A percentile compares a stretch with the other conserved stretches of the same genome.
phyloP scores from a whole-genome alignment of 2,888 invertebrate species.

The Odontothrips loti region DNA sequence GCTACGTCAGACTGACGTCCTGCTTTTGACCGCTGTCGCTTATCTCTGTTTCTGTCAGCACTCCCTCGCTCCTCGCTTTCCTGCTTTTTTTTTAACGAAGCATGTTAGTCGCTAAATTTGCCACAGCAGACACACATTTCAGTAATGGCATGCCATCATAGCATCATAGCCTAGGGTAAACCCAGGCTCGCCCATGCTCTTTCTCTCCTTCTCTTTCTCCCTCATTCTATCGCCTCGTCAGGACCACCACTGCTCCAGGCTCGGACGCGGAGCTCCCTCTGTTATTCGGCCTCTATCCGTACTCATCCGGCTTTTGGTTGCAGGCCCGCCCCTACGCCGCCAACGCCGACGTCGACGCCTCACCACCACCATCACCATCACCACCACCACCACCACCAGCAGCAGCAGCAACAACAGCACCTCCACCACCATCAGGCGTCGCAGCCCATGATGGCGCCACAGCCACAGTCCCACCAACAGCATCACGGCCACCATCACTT shows the following conservation, averaged over 20 bases:
- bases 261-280: not conserved
- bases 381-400: not conserved
- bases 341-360: not conserved
- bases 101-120: not conserved
- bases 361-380: not conserved
- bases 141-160: not conserved
- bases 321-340: not conserved
- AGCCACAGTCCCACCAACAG: not conserved
- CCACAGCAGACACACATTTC: not conserved
- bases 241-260: not conserved
- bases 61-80: no score
- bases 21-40: no score
- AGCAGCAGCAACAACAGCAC: not conserved
- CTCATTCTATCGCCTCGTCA: not conserved
- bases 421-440: not conserved
- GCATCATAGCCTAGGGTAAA: not conserved
- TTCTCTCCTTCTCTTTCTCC: not conserved
- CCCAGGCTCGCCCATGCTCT: not conserved
- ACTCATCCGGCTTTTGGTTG: not conserved
- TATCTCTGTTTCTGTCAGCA: no score
- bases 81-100: not conserved
- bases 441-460: not conserved
- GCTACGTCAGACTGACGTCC: no score
- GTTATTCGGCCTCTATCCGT: not conserved
- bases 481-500: not conserved